Evolutionary conservation across 2,113 vertebrate genomes (phyloP).

Genomic region (rat (Rattus norvegicus)): GRCr8 NC_086025.1:37524001-37524500

Average conservation of each 20-base stretch:
- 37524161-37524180: slow-evolving; percentile 29
- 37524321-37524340: slow-evolving; percentile 69
- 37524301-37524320: slow-evolving; percentile 66
- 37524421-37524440: slow-evolving; percentile 71
- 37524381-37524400: slow-evolving; percentile 74
- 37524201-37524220: slow-evolving; percentile 51
- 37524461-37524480: slow-evolving; percentile 76
- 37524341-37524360: slow-evolving; percentile 63
- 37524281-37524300: slow-evolving; percentile 51
- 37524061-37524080: neutral
- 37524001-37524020: neutral
- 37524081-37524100: neutral
- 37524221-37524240: slow-evolving; percentile 57
- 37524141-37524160: slow-evolving; percentile 46
- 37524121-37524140: neutral
- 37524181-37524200: slow-evolving; percentile 28
- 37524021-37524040: neutral
- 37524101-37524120: neutral
- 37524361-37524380: slow-evolving; percentile 69
- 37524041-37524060: neutral
- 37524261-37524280: slow-evolving; percentile 67
- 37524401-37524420: slow-evolving; percentile 76
- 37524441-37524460: slow-evolving; percentile 75
- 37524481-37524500: slow-evolving; percentile 79
- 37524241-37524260: slow-evolving; percentile 69